These are phyloP conservation scores for Taenioides sp. DNA, from an alignment of 2,797 vertebrate species.

Conservation along the genomic window DNA sequence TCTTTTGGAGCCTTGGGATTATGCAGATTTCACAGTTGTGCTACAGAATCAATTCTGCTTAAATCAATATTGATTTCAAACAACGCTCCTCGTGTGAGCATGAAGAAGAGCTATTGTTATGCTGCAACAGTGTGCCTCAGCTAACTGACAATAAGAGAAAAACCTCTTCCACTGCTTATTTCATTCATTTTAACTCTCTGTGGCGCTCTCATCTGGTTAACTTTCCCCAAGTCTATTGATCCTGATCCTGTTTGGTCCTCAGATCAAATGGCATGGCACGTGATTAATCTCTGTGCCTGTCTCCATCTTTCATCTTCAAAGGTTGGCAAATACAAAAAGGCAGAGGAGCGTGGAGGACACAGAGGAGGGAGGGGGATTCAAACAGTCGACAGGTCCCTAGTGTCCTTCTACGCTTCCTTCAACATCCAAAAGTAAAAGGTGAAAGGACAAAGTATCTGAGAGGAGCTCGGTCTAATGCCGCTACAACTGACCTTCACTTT, in stretches of 20 bases:
- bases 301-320: constrained; percentile 76
- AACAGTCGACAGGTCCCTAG: constrained; percentile 42
- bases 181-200: constrained; percentile 60
- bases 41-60: constrained; percentile 64
- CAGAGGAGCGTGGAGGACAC: constrained; percentile 27
- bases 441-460: constrained; percentile 44
- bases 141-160: constrained; percentile 38
- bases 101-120: constrained; percentile 54
- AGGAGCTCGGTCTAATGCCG: constrained; percentile 20
- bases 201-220: constrained; percentile 55
- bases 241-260: constrained; percentile 73
- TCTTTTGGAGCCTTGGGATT: constrained; percentile 41
- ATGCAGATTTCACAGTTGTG: constrained; percentile 53
- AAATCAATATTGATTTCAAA: constrained; percentile 71
- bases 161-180: constrained; percentile 32
- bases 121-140: constrained; percentile 43
- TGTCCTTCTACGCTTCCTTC: constrained; percentile 50
- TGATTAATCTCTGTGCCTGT: constrained; percentile 72
- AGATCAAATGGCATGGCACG: constrained; percentile 77
- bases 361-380: constrained; percentile 50
- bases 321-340: constrained; percentile 53
- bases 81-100: constrained; percentile 33
- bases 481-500: constrained; percentile 49
- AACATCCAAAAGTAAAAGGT: constrained; percentile 60
- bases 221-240: constrained; percentile 69